phyloP scores from a whole-genome alignment of 2,797 vertebrate genomes.

The Tauraco hartlaubi region DNA sequence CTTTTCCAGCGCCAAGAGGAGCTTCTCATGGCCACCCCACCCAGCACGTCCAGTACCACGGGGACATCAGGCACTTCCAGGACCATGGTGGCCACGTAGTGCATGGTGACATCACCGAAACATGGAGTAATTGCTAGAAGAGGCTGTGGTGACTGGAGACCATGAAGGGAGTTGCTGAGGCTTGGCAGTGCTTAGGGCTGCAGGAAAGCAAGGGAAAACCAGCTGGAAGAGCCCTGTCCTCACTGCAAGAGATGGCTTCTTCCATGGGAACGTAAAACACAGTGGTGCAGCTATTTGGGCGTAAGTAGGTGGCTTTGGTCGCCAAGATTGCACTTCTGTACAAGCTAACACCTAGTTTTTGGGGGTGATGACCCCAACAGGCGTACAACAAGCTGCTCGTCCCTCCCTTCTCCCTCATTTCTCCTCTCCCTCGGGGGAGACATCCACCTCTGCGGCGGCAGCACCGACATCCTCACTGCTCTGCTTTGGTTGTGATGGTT shows the following conservation, averaged over 20 bases:
- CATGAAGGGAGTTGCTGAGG: neutral
- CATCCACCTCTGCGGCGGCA: neutral
- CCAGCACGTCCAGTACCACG: neutral
- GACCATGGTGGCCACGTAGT: neutral
- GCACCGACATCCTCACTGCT: rapidly evolving
- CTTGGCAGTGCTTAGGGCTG: neutral
- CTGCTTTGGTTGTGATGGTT: neutral
- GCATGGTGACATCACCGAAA: neutral
- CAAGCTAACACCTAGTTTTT: rapidly evolving
- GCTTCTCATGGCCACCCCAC: neutral
- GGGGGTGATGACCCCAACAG: neutral
- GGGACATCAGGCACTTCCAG: neutral
- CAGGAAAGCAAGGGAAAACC: rapidly evolving
- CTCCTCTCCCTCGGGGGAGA: neutral
- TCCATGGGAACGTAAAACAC: neutral
- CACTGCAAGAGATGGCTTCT: rapidly evolving
- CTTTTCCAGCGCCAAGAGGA: neutral
- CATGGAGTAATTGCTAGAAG: neutral
- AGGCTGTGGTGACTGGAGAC: neutral
- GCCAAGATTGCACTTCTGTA: neutral
- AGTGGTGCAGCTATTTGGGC: neutral
- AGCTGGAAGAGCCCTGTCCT: neutral
- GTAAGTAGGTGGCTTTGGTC: neutral
- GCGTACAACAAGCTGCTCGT: neutral
- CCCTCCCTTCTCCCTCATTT: neutral